Base-by-base conservation (phyloP, 2,888 invertebrate species). In the Hipparchia sbordonii region DNA sequence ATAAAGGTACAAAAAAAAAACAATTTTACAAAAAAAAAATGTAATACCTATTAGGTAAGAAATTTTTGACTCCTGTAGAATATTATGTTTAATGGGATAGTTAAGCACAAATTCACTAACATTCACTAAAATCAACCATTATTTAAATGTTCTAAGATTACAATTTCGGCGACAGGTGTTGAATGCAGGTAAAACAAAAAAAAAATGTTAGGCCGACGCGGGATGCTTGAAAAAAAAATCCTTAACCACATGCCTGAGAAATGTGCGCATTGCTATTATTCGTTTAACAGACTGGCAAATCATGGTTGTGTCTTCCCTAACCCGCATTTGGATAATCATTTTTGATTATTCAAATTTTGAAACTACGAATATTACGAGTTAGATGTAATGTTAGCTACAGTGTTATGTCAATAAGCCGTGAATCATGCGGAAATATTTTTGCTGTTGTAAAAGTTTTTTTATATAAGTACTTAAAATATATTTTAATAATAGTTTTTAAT, bases 101-200 rank as follows among this genome's bases (percentile, higher is more conserved):
- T 23, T 39, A 39, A 39, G 39, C 39, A 39, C 0, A 4, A 5
- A 39, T 1, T 0, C 39, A 39, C 39, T 39, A 39, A 39, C 23
- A 23, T 23, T 23, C 23, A 23, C 23, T 23, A 0, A 39, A 39
- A 39, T 5, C 39, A 39, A 39, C 39, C 39, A 39, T 23, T 1
- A 39, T 39, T 39, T 48, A 48, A 54, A 12, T 12, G 59, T 68
- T 62, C 45, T 65, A 63, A 61, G 9, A 75, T 71, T 33, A 71
- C 57, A 66, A 70, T 67, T 67, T 74, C 72, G 79, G 81, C 87
- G 91, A 89, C 92, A 92, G 92, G 92, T 92, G 92, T 87, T 87
- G 84, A 83, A 79, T 85, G 87, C 92, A 93, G 92, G 92, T 92
- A 92, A 89, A 83, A 82, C 80, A 82, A 78, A 79, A 78, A 79